A percentile compares a stretch with the other conserved stretches of the same genome.
phyloP scores from a whole-genome alignment of 2,888 invertebrate genomes.

The Mesorhabditis spiculigera region DNA sequence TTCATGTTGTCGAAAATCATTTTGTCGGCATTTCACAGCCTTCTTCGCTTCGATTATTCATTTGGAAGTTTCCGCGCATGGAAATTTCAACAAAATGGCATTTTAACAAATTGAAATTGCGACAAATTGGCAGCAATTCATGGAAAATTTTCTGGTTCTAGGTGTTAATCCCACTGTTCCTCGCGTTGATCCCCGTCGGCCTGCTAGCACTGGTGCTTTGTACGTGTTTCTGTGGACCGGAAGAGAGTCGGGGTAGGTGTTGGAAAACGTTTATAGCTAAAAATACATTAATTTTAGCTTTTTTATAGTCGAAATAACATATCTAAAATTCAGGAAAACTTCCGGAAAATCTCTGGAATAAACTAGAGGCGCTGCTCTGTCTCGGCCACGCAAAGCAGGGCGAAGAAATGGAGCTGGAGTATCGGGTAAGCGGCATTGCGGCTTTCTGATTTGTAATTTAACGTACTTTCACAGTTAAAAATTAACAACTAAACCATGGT shows the following conservation, averaged over 20 bases:
- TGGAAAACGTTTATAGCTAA: neutral
- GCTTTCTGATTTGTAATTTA: neutral
- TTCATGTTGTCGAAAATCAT: no score
- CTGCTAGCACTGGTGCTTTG: conserved; percentile 49
- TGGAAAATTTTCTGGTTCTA: neutral
- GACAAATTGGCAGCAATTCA: no score
- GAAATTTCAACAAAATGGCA: no score
- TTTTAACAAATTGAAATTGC: no score
- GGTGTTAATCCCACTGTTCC: conserved; percentile 47
- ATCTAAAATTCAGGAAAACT: conserved; percentile 25
- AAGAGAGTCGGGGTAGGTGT: conserved; percentile 44
- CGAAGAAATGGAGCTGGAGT: conserved; percentile 41
- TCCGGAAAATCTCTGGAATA: conserved; percentile 28
- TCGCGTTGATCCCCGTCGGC: conserved; percentile 51
- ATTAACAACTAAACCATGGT: neutral
- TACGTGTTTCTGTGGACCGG: conserved; percentile 52
- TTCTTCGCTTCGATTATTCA: no score
- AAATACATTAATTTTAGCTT: neutral
- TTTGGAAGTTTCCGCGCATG: no score
- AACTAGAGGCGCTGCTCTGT: neutral
- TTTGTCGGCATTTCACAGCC: no score
- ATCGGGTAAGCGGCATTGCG: conserved; percentile 13
- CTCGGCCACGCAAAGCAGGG: conserved; percentile 7
- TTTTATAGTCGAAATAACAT: neutral
- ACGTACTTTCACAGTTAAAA: neutral